Base-by-base conservation (phyloP, 2,113 vertebrate genomes). In the Tapirus terrestris region DNA sequence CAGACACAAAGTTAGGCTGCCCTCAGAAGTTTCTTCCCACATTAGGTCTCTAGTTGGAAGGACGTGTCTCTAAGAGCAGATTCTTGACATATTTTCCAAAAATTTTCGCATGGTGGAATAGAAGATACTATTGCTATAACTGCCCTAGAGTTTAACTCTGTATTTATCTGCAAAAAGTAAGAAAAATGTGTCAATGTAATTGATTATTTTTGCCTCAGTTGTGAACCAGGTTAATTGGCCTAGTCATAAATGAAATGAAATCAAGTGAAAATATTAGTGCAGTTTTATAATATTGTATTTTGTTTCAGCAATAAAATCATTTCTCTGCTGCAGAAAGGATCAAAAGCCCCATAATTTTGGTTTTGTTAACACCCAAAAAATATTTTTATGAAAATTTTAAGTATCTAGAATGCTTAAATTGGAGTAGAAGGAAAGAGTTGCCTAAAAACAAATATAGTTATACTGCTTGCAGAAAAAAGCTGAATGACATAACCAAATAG, bases 351-450 rank as follows among this genome's bases (percentile, higher is more conserved):
- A 77, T 31, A 82, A 81, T 43, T 77, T 45, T 87, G 45, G 29
- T 56, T 84, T 56, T 87, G 23, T 65, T 91, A 95, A 79, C 60
- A 77, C 16, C 77, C 56, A 81, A 90, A 93, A 91, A 51, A 33
- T 48, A 58, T 63, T 77, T 88, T 61, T n/a, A 67, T 83, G 80
- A 86, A 61, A 73, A 31, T 65, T 58, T 68, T 79, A 92, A 83
- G 33, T 70, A 14, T 76, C n/a, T 80, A 70, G 11, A 17, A n/a
- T 91, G 43, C 45, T 96, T 81, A 96, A 84, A 51, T 31, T 91
- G 36, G 8, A 73, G 23, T 58, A 39, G 39, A 94, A 82, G 23
- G 27, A 68, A 83, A 88, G n/a, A 65, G 17, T 27, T 85, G 6
- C 67, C 79, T 72, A 25, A 72, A 92, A 58, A 61, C 8, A 56